Conservation (phyloP, 1,140 invertebrate species). For the Grapholita molesta region DNA sequence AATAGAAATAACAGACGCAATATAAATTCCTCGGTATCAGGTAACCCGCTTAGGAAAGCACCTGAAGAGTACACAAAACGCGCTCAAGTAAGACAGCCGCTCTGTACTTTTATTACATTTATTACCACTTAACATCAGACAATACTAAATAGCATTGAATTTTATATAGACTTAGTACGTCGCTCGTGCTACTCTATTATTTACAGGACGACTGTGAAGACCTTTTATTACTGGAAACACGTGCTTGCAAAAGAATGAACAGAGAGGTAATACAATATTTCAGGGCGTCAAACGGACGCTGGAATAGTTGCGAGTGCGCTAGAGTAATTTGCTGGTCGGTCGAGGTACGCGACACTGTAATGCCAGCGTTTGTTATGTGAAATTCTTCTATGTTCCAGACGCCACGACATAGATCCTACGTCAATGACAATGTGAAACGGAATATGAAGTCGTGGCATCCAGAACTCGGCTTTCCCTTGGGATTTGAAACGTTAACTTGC, state of each 20-base stretch:
- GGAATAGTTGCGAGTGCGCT: not conserved
- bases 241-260: not conserved
- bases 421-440: too few species aligned
- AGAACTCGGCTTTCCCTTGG: too few species aligned
- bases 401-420: too few species aligned
- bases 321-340: not conserved
- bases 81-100: not conserved
- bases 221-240: not conserved
- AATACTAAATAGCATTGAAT: not conserved
- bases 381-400: too few species aligned
- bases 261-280: conserved; percentile 1
- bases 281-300: not conserved
- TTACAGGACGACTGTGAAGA: not conserved
- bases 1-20: not conserved
- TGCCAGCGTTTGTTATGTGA: not conserved
- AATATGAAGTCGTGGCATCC: too few species aligned
- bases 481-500: too few species aligned
- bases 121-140: not conserved
- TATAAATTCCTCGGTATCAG: conserved; percentile 2
- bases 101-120: not conserved
- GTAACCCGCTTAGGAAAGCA: not conserved
- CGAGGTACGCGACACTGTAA: not conserved
- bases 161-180: not conserved
- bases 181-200: not conserved
- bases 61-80: not conserved